phyloP scores from a whole-genome alignment of 2,888 invertebrate genomes.

The Leptopterna dolabrata region DNA sequence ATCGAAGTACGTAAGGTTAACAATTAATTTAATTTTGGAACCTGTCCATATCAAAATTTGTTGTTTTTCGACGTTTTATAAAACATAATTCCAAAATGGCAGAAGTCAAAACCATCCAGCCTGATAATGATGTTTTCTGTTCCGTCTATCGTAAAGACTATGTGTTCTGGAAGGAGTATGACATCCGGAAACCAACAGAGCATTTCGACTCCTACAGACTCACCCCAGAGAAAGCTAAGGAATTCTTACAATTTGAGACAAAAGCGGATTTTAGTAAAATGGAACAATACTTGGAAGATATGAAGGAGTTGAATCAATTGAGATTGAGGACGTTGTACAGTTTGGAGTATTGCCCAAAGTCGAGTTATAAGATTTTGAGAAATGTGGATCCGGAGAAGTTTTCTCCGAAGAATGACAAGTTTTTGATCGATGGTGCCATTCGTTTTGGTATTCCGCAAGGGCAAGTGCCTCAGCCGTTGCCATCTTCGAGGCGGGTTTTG shows the following conservation, averaged over 20 bases:
- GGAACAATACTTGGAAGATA: slow-evolving; percentile 33
- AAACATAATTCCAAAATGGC: no score
- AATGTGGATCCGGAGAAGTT: slow-evolving; percentile 24
- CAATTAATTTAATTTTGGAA: no score
- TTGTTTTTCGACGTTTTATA: neutral
- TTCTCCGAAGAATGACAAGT: slow-evolving; percentile 30
- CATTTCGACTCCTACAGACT: slow-evolving; percentile 27
- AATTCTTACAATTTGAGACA: neutral
- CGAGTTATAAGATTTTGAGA: slow-evolving; percentile 37
- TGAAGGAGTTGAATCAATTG: slow-evolving; percentile 24
- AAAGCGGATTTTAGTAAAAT: slow-evolving; percentile 26
- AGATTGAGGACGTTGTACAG: slow-evolving; percentile 30
- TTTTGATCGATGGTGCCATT: slow-evolving; percentile 20
- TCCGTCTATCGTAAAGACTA: slow-evolving; percentile 43
- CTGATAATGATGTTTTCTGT: slow-evolving; percentile 31
- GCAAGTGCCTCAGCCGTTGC: slow-evolving; percentile 9
- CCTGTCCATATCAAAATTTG: no score
- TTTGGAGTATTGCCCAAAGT: slow-evolving; percentile 14
- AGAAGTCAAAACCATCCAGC: slow-evolving; percentile 35
- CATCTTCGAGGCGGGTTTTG: neutral
- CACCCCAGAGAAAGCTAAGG: neutral
- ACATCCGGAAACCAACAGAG: neutral
- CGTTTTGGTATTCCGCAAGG: neutral
- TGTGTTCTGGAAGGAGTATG: slow-evolving; percentile 34
- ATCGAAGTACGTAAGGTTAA: no score